phyloP scores from a whole-genome alignment of 2,113 vertebrate genomes.

The Psilopsiagon aurifrons region DNA sequence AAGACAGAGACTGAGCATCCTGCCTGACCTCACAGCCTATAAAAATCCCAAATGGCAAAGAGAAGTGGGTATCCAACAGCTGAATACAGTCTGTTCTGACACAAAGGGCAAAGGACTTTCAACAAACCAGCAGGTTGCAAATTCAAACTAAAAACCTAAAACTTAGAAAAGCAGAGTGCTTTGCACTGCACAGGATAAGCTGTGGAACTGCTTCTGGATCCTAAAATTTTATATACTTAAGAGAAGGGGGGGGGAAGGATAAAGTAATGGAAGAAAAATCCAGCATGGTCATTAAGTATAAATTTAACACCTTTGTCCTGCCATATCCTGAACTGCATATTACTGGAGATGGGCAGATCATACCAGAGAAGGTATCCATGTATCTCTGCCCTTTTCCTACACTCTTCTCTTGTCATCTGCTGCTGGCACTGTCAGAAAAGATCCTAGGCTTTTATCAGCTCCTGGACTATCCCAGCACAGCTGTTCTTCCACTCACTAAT shows the following conservation, averaged over 20 bases:
- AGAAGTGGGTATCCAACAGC: fast-evolving
- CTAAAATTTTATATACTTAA: neutral
- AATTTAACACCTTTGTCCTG: neutral
- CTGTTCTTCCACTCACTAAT: neutral
- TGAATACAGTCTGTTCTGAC: neutral
- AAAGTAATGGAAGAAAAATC: neutral
- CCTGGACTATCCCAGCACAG: neutral
- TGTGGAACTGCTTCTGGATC: neutral
- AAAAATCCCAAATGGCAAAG: neutral
- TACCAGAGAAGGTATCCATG: neutral
- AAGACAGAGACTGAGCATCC: neutral
- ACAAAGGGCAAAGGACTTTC: neutral
- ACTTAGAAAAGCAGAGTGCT: neutral
- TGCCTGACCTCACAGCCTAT: neutral
- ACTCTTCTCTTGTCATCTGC: neutral
- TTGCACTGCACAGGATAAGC: neutral
- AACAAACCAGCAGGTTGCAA: neutral
- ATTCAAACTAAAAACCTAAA: neutral
- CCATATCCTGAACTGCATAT: neutral
- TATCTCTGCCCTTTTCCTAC: neutral
- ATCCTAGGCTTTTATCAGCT: neutral
- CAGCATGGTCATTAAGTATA: neutral
- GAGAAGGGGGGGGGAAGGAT: too few species aligned
- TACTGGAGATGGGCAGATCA: neutral
- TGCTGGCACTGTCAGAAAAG: neutral